phyloP scores from a whole-genome alignment of 2,888 invertebrate genomes.

The Micoletzkya japonica region DNA sequence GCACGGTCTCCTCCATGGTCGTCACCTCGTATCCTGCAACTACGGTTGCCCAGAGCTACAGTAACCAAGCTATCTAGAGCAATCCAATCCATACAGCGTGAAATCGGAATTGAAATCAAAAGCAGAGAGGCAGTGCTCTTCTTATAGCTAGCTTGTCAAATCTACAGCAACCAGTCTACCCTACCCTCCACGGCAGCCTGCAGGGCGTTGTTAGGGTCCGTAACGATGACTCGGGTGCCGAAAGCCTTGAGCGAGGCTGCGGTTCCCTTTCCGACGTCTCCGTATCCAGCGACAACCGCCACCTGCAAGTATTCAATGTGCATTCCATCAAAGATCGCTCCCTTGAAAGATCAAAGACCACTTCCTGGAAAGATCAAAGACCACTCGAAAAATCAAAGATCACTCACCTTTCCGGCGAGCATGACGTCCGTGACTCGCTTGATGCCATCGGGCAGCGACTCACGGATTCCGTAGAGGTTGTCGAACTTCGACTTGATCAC shows the following conservation, averaged over 20 bases:
- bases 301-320: slow-evolving; percentile 75
- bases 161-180: slow-evolving; percentile 71
- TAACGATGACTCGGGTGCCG: slow-evolving; percentile 91
- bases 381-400: neutral
- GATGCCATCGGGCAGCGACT: slow-evolving; percentile 95
- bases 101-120: too few species aligned
- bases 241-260: slow-evolving; percentile 92
- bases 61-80: too few species aligned
- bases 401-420: slow-evolving; percentile 74
- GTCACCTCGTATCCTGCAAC: slow-evolving; percentile 73
- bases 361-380: neutral
- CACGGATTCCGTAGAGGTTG: slow-evolving; percentile 96
- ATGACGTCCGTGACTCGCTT: slow-evolving; percentile 98
- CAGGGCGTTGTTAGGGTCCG: slow-evolving; percentile 96
- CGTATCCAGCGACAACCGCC: slow-evolving; percentile 81
- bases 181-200: slow-evolving; percentile 97
- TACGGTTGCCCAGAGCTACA: too few species aligned
- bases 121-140: neutral
- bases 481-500: slow-evolving; percentile 99
- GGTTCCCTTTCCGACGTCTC: slow-evolving; percentile 98
- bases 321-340: neutral
- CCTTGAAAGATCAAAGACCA: too few species aligned
- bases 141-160: neutral
- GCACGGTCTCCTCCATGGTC: slow-evolving; percentile 91
- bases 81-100: too few species aligned